Evolutionary conservation across 2,797 vertebrate genomes (phyloP), one percentile per base, ranked within the genome.

Genomic region (Schizopygopsis malacanthus): DNA sequence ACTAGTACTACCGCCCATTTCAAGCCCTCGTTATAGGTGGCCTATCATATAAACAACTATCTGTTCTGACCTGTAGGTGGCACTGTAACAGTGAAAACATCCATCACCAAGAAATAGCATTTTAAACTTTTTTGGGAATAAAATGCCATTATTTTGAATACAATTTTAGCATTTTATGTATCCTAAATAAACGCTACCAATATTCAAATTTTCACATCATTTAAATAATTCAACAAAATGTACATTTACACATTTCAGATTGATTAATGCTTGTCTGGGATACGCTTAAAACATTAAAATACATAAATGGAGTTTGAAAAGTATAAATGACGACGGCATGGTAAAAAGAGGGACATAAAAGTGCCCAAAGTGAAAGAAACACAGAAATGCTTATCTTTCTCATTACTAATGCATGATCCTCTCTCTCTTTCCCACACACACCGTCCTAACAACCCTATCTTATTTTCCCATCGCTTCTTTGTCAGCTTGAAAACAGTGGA

Each of bases 361-460:
- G 22, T 43, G 54, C 4, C 37, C 12, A 41, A 59, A 59, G 22
- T 41, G 18, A 25, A 79, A 43, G 72, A 16, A 79, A 79, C 39
- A 61, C 39, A 11, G 15, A 43, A 61, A 79, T 28, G 39, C 56
- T 79, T 77, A n/a, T 33, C 20, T 41, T 59, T 59, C 39, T 63
- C 77, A 61, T 63, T 28, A 79, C 8, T 79, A 79, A 79, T 79
- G 56, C n/a, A 79, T 20, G 45, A 45, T 45, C 37, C 15, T 25
- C 33, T 39, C 33, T 59, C 20, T 59, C 15, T 59, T 0, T 11
- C 12, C 20, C 12, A 33, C 47, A 41, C 9, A 76, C 18, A 4
- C 50, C 11, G 6, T 54, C 18, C 50, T 37, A 39, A 56, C 37
- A 43, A 43, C 7, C 18, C 33, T 39, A 20, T 39, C 28, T 7